Base-by-base conservation (phyloP, 2,888 invertebrate genomes). In the Thysanoteuthis rhombus region DNA sequence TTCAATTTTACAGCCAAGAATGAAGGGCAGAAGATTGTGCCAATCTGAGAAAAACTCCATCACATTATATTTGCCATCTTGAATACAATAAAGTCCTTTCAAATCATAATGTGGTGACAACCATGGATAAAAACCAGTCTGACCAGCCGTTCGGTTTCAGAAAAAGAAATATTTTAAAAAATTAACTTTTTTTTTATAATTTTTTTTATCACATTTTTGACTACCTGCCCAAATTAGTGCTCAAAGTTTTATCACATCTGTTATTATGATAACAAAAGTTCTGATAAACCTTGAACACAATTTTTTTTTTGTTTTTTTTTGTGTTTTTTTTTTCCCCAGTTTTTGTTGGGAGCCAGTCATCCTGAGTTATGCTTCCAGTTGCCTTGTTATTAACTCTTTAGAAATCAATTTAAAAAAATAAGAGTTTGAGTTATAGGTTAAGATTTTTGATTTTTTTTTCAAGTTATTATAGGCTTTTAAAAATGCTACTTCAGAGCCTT, bases 41-140 rank as follows among this genome's bases (percentile, higher is more conserved):
- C 75, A 75, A 36, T n/a, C n/a, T n/a, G 75, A 75, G n/a, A 75
- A 75, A 36, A 75, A 75, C 75, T 75, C n/a, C 75, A 75, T 75
- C 75, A 75, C n/a, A 75, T 75, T 36, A 75, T 75, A 75, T 16
- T 3, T n/a, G 75, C n/a, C 75, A n/a, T 75, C 36, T 75, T 75
- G 16, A 75, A 75, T n/a, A 36, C n/a, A 75, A n/a, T n/a, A 75
- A n/a, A 75, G 36, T 75, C 75, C 75, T n/a, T 75, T 75, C n/a
- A 75, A 75, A 75, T 52, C 25, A 75, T 75, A 75, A 75, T 75
- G n/a, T 75, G 12, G n/a, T 75, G 75, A 75, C 75, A 75, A 75
- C 75, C 75, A 75, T 75, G 75, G 75, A 75, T 75, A n/a, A 75
- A 75, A 75, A 75, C n/a, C 75, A 75, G 75, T 75, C 75, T 75